A percentile compares a stretch with the other conserved stretches of the same genome.
Evolutionary conservation across 30 jellyfish, hydroid and myxozoan species (phyloP).

Genomic region (Hydractinia echinata): DNA sequence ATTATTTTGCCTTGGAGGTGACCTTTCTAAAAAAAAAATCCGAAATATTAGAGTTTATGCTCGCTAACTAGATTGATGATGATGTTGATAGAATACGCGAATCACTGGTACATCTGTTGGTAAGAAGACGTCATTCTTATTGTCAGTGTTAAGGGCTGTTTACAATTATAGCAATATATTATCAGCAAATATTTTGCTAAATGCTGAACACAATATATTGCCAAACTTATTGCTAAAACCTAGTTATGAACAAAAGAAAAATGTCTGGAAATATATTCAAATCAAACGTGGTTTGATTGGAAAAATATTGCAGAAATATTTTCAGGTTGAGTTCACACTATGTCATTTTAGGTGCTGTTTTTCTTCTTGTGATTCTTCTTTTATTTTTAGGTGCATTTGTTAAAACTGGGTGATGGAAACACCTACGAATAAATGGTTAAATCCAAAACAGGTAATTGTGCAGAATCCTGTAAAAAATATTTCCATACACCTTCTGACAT

Average conservation of each 20-base stretch:
- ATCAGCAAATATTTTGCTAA: too few species aligned
- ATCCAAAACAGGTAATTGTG: constrained; percentile 58
- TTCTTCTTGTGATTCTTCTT: background rate
- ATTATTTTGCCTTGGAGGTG: background rate
- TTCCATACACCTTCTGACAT: too few species aligned
- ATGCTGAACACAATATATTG: too few species aligned
- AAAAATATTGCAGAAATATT: background rate
- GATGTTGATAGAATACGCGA: constrained; percentile 5
- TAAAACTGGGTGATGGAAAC: constrained; percentile 42
- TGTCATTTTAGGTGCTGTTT: background rate
- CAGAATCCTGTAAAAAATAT: too few species aligned
- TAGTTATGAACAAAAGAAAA: too few species aligned
- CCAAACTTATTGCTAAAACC: too few species aligned
- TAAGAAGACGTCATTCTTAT: background rate
- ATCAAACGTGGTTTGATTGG: background rate
- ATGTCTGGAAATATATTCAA: too few species aligned
- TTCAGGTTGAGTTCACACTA: too few species aligned
- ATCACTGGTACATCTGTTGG: background rate
- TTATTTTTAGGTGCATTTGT: constrained; percentile 47
- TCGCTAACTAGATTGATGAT: background rate
- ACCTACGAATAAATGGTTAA: constrained; percentile 45
- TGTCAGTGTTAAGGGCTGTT: background rate
- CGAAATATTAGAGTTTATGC: background rate
- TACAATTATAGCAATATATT: background rate
- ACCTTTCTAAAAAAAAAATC: background rate